These are phyloP conservation scores for Pagrus major DNA, from an alignment of 2,113 vertebrate genomes.

Conservation along the genomic window DNA sequence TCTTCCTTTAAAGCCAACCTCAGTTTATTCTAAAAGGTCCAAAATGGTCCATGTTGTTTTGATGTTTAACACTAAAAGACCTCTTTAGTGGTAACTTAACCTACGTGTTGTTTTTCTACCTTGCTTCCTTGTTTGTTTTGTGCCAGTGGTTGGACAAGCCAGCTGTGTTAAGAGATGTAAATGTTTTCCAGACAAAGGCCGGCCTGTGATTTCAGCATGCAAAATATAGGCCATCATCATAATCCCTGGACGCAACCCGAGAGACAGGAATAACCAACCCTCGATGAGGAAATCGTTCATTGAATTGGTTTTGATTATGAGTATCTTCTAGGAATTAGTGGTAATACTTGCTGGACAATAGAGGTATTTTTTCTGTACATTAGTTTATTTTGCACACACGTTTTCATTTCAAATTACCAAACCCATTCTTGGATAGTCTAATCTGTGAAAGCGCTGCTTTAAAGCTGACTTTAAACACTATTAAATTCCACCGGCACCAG, in stretches of 20 bases:
- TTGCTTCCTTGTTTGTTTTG: conserved; percentile 79
- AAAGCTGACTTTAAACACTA: neutral
- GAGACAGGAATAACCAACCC: conserved; percentile 56
- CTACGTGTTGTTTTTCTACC: conserved; percentile 73
- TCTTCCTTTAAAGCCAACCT: conserved; percentile 57
- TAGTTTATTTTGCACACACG: neutral
- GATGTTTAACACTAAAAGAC: conserved; percentile 75
- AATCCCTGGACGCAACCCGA: conserved; percentile 48
- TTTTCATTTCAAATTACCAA: neutral
- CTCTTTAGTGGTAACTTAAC: conserved; percentile 83
- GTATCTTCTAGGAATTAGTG: neutral
- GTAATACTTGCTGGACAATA: no score
- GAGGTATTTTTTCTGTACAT: neutral
- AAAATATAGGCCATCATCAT: conserved; percentile 73
- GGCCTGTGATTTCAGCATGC: conserved; percentile 81
- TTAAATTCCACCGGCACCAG: neutral
- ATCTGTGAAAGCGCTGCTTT: conserved; percentile 17
- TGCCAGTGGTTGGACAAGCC: conserved; percentile 74
- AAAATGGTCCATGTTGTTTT: conserved; percentile 76
- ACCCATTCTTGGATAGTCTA: neutral
- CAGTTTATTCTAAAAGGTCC: conserved; percentile 75
- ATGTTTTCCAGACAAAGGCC: conserved; percentile 74
- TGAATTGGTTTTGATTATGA: conserved; percentile 8
- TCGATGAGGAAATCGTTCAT: neutral
- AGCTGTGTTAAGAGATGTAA: conserved; percentile 87